Evolutionary conservation across 1,140 invertebrate genomes (phyloP).

Genomic region (Drosophila watanabei): DNA sequence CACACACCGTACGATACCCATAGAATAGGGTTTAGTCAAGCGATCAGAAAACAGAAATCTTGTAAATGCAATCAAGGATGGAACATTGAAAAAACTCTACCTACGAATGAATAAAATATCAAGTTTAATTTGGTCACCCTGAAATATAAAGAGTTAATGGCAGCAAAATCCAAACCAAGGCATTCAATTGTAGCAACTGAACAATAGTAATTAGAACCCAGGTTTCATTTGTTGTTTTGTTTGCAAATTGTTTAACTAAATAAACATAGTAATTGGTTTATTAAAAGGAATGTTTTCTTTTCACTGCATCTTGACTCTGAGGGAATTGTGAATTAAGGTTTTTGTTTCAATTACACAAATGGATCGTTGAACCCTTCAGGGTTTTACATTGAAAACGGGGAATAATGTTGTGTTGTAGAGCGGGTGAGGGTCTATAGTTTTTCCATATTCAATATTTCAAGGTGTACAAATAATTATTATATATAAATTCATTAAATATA

Average conservation of each 20-base stretch:
- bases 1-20: slow-evolving; percentile 1
- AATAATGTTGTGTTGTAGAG: neutral
- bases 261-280: slow-evolving; percentile 50
- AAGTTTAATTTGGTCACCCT: slow-evolving; percentile 48
- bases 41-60: slow-evolving; percentile 76
- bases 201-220: slow-evolving; percentile 55
- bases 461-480: neutral
- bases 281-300: slow-evolving; percentile 34
- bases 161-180: slow-evolving; percentile 7
- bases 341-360: neutral
- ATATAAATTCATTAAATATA: neutral
- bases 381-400: slow-evolving; percentile 17
- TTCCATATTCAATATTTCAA: neutral
- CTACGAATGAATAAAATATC: slow-evolving; percentile 48
- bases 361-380: slow-evolving; percentile 28
- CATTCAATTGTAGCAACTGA: slow-evolving; percentile 55
- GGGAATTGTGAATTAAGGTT: slow-evolving; percentile 1
- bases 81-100: slow-evolving; percentile 66
- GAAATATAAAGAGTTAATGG: slow-evolving; percentile 34
- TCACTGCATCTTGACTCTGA: neutral
- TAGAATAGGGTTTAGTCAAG: slow-evolving; percentile 67
- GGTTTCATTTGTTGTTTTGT: slow-evolving; percentile 38
- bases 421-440: neutral
- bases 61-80: slow-evolving; percentile 72
- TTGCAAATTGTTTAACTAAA: slow-evolving; percentile 52